phyloP scores from a whole-genome alignment of 1,140 invertebrate genomes.

The Oscheius sp. region DNA sequence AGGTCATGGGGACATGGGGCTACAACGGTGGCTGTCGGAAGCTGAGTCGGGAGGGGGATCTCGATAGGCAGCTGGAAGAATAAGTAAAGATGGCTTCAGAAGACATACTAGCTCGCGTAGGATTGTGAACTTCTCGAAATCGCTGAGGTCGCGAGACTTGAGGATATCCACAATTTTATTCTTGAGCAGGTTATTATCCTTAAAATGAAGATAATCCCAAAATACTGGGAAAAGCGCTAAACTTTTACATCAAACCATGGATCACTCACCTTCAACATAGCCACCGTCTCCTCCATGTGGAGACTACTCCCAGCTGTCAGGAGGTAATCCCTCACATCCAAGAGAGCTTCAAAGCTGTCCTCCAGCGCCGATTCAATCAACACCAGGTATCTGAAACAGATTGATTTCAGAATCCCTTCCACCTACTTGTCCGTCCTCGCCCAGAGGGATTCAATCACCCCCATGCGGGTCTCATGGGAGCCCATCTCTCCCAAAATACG shows the following conservation, averaged over 20 bases:
- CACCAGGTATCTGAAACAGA: not conserved
- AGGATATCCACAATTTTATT: too few species aligned
- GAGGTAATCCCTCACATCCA: constrained; percentile 13
- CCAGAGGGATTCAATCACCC: constrained; percentile 16
- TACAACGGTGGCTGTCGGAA: constrained; percentile 28
- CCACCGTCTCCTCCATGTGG: constrained; percentile 2
- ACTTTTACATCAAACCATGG: too few species aligned
- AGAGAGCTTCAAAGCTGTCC: constrained; percentile 10
- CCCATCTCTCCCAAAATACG: constrained; percentile 16
- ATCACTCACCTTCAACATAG: not conserved
- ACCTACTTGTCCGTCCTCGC: constrained; percentile 1
- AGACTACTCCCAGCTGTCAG: not conserved
- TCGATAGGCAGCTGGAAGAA: constrained; percentile 24
- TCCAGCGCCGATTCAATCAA: constrained; percentile 15
- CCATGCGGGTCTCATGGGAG: constrained; percentile 4
- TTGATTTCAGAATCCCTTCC: not conserved
- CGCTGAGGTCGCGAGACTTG: not conserved
- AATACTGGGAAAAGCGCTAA: too few species aligned
- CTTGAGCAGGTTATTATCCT: too few species aligned
- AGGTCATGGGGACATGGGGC: constrained; percentile 42
- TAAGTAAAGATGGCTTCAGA: not conserved
- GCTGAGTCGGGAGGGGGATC: constrained; percentile 20
- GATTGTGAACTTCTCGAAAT: constrained; percentile 10
- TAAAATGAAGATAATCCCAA: too few species aligned
- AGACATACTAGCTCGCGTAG: not conserved